Conservation (phyloP, 2,113 vertebrate genomes). For the Cyphomyrus discorhynchus region DNA sequence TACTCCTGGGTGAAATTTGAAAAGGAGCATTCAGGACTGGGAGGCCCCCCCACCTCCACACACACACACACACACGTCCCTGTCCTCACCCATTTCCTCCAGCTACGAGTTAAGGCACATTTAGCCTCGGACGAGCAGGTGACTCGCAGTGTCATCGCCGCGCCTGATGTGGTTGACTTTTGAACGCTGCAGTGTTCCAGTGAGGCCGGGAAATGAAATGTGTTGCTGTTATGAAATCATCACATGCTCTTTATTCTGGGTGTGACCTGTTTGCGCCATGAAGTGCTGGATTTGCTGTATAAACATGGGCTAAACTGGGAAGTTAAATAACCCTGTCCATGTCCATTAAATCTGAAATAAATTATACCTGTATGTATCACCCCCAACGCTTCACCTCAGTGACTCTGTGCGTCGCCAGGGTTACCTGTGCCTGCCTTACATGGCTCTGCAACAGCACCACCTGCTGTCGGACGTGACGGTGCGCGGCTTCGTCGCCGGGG, state of each 20-base stretch:
- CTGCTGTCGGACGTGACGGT: conserved; percentile 86
- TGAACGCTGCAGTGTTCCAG: neutral
- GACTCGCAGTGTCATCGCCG: neutral
- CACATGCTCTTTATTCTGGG: neutral
- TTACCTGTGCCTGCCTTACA: conserved; percentile 93
- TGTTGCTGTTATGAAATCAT: neutral
- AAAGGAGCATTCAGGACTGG: neutral
- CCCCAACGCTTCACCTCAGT: neutral
- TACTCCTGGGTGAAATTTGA: neutral
- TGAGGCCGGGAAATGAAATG: neutral
- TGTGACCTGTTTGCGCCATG: neutral
- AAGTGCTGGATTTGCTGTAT: neutral
- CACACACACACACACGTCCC: neutral
- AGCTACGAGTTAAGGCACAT: neutral
- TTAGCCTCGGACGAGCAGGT: neutral
- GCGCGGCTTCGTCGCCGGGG: conserved; percentile 88
- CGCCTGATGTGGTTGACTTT: neutral
- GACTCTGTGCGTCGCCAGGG: conserved; percentile 59
- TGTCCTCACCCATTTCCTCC: neutral
- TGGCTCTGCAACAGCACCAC: conserved; percentile 96
- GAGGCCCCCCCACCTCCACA: neutral
- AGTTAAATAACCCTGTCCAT: neutral
- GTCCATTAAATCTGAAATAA: neutral
- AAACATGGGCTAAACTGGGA: neutral
- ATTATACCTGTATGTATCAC: neutral